Evolutionary conservation across 2,888 invertebrate species (phyloP), one percentile per base, ranked within the genome.

Genomic region (Lepetodrilus schrolli): DNA sequence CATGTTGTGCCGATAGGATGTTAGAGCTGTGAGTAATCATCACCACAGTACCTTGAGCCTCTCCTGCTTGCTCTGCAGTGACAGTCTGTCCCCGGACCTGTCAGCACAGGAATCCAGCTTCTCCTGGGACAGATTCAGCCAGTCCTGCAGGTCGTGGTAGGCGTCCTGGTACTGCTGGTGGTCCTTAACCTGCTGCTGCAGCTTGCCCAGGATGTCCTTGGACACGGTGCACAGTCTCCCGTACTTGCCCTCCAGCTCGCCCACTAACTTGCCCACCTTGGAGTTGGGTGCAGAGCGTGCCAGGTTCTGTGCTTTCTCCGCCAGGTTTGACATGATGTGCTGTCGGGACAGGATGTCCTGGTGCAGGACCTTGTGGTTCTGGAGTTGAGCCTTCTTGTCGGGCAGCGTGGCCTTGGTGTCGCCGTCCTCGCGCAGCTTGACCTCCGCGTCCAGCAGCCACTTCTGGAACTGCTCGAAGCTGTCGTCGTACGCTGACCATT

Each of bases 401-500:
- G 97, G 97, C 74, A 97, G 91, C 0, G 96, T 96, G 0, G 96
- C 94, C 87, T 94, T 95, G 5, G 96, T 90, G 87, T 96, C 95
- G 47, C 96, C 94, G 80, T 96, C 95, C 74, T 93, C 92, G 0
- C 95, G 94, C 30, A 97, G 91, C 79, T 94, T 93, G 74, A 93
- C 93, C 86, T 96, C 95, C 1, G 94, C 93, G 68, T 93, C 92
- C 26, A 93, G 92, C 71, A 97, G 90, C 97, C 97, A 97, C 72
- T 92, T 92, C 81, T 94, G 93, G 13, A 97, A 93, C 58, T 93
- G 93, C 73, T 95, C 94, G 34, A 95, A 93, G 83, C 94, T 94
- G 85, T 97, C 96, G 89, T 97, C 96, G 87, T 96, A 96, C 0
- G 95, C 95, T n/a, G 95, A 95, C 97, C 96, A 97, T 83, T 95